Percentiles rank a stretch among this genome's conserved stretches.
phyloP scores from a whole-genome alignment of 2,888 invertebrate species.

The Tetragonisca angustula region DNA sequence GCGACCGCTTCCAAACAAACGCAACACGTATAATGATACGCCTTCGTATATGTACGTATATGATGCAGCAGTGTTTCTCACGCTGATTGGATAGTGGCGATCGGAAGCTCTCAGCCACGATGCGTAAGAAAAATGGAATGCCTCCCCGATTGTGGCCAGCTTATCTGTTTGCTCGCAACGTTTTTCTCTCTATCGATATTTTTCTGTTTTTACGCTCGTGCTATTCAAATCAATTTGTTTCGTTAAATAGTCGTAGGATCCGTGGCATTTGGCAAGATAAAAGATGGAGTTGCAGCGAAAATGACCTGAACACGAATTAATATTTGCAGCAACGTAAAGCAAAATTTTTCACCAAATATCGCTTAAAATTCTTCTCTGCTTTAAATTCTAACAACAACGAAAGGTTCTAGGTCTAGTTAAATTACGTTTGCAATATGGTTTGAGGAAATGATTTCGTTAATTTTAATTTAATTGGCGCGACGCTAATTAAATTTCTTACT shows the following conservation, averaged over 20 bases:
- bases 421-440: neutral
- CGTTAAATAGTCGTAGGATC: neutral
- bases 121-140: constrained; percentile 34
- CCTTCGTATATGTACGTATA: neutral
- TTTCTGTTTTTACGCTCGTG: neutral
- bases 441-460: neutral
- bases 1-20: constrained; percentile 35
- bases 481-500: neutral
- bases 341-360: too few relatives aligned
- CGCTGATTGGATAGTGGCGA: constrained; percentile 7
- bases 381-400: neutral
- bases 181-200: neutral
- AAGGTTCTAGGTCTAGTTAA: neutral
- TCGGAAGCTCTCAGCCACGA: constrained; percentile 11
- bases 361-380: too few relatives aligned
- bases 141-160: constrained; percentile 5
- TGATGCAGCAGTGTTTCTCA: constrained; percentile 31
- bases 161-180: constrained; percentile 12
- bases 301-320: too few relatives aligned
- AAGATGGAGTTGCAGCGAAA: neutral
- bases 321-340: neutral
- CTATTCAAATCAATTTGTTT: neutral
- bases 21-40: constrained; percentile 19
- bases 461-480: neutral
- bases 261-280: neutral